Percentiles rank a stretch among this genome's conserved stretches.
Evolutionary conservation across 92 coral and sea anemone species (phyloP).

Genomic region (Metridium senile): DNA sequence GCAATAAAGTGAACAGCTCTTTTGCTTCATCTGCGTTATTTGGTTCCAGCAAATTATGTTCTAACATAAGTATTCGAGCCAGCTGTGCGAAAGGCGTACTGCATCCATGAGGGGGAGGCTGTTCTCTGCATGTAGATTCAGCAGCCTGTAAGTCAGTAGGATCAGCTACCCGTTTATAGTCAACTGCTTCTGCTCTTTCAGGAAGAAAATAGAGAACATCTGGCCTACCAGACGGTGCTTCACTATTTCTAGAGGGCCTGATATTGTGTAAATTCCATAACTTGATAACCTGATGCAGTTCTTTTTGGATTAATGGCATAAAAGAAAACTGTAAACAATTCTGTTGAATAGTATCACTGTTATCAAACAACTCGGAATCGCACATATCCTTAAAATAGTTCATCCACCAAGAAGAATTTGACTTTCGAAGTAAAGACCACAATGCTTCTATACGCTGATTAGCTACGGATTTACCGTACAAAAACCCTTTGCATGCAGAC

Average conservation of each 20-base stretch:
- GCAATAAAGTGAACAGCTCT: slow-evolving; percentile 16
- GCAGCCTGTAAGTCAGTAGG: slow-evolving; percentile 31
- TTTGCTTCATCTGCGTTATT: slow-evolving; percentile 17
- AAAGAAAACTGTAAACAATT: slow-evolving; percentile 46
- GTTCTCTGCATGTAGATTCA: slow-evolving; percentile 32
- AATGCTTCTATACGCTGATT: slow-evolving; percentile 56
- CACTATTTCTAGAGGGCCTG: slow-evolving; percentile 44
- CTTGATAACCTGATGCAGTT: slow-evolving; percentile 20
- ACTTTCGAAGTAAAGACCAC: slow-evolving; percentile 46
- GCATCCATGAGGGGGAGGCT: slow-evolving; percentile 10
- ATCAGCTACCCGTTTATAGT: slow-evolving; percentile 31
- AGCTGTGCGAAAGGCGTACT: slow-evolving; percentile 14
- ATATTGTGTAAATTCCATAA: slow-evolving; percentile 49
- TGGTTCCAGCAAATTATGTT: slow-evolving; percentile 26
- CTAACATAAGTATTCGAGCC: slow-evolving; percentile 36
- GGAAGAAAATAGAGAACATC: slow-evolving; percentile 54
- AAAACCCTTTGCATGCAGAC: slow-evolving; percentile 42
- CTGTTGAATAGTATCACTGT: slow-evolving; percentile 14
- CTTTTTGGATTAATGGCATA: slow-evolving; percentile 23
- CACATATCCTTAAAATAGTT: slow-evolving; percentile 40
- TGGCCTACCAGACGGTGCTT: slow-evolving; percentile 55
- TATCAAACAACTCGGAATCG: slow-evolving; percentile 7
- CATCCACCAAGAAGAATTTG: slow-evolving; percentile 58
- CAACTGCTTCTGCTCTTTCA: slow-evolving; percentile 21
- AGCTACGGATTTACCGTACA: slow-evolving; percentile 47